Base-by-base conservation (phyloP, 2,888 invertebrate genomes). In the Selenia dentaria region DNA sequence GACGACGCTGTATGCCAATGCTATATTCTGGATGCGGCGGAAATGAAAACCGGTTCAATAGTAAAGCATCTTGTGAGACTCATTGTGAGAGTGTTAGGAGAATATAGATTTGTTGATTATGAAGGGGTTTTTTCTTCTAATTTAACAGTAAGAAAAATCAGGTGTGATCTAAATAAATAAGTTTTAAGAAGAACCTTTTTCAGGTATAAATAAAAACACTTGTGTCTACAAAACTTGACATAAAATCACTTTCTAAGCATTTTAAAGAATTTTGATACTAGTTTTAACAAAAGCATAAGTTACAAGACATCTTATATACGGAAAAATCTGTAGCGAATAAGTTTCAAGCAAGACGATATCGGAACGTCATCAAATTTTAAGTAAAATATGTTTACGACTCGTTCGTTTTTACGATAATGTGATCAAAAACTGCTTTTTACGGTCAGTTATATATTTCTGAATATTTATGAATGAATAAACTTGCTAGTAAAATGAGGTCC, bases 21-120 rank as follows among this genome's bases (percentile, higher is more conserved):
- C 69, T 83, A 46, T 89, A 87, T 51, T 88, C 89, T 0, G 89
- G 89, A 0, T 89, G 89, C 46, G 88, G 89, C 0, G 89, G 89
- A 9, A 90, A 89, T 40, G 84, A 84, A 44, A 90, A 90, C 51
- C 70, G 79, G 55, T 89, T 88, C 43, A 14, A 38, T 0, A 70
- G 54, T 24, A 56, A 74, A 53, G 59, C 49, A 0, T 51, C 66
- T 0, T 89, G 89, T 61, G 45, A 64, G n/a, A 57, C 62, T 10
- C 70, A 74, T 14, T 89, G 88, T 56, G 73, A 73, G 5, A 66
- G 51, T 25, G 58, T 57, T 1, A 64, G 72, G 48, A 57, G 53
- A 33, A 51, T 74, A 47, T 79, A 69, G 29, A 12, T 9, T 12
- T 33, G 8, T 1, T 5, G 4, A 6, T 12, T n/a, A n/a, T n/a